Base-by-base conservation (phyloP, 1,140 invertebrate species). In the Lamellibrachia luymesi region DNA sequence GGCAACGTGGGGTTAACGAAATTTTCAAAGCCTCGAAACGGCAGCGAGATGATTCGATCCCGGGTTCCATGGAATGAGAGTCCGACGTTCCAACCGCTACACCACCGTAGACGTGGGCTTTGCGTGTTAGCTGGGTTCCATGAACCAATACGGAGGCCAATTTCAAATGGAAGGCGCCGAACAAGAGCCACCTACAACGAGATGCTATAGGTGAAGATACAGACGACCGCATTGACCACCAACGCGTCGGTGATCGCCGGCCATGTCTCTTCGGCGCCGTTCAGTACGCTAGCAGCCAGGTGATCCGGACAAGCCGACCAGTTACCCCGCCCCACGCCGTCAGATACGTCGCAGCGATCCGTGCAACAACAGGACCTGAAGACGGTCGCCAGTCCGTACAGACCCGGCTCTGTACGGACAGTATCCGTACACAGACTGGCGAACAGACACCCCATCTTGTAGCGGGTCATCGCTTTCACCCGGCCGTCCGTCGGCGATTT, bases 401-500 rank as follows among this genome's bases (percentile, higher is more conserved):
- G 25, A 6, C 91, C 91, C 27, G 51, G 49, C 49, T 51, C 91
- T 17, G 49, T 91, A n/a, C 49, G 13, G 13, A 91, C 91, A 8
- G 49, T 27, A 25, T 91, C 91, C 7, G 13, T 10, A 91, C 91
- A 91, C 91, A 91, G 49, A 27, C 91, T 91, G 13, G 49, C 49
- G 91, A 50, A 51, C 17, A 50, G 49, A 91, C 91, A 91, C 2
- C 91, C 91, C 91, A 91, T 91, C 91, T 91, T 22, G 22, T 50
- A 91, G 64, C 64, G 64, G 8, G 64, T 80, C 91, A 91, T 91
- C 51, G 13, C 10, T n/a, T 50, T 50, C 22, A 22, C 27, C 13
- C 25, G 49, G 6, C 91, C 91, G 49, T 91, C 91, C 1, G 64
- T 80, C 64, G 64, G 64, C 17, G 64, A 80, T 17, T 8, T 80